Percentiles rank a stretch among this genome's conserved stretches.
phyloP scores from a whole-genome alignment of 2,797 vertebrate species.

The Manis javanica region DNA sequence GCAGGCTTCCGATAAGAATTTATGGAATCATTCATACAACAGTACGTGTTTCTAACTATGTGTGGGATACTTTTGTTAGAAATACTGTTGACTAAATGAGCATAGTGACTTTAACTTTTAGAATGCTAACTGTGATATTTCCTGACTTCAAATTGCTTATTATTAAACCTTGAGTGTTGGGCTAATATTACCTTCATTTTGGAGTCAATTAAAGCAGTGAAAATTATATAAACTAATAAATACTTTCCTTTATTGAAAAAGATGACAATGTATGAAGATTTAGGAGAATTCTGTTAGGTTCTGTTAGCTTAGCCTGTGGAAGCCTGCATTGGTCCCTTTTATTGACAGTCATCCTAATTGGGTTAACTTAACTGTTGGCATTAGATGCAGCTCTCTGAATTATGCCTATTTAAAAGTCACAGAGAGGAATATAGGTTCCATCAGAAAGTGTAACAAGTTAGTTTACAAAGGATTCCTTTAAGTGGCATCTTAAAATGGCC shows the following conservation, averaged over 20 bases:
- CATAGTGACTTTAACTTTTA: not conserved
- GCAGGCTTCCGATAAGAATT: not conserved
- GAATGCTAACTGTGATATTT: not conserved
- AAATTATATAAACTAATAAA: not conserved
- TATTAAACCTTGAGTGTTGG: not conserved
- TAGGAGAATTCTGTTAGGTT: not conserved
- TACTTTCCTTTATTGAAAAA: not conserved
- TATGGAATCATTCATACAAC: not conserved
- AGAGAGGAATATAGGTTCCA: not conserved
- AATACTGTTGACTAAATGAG: not conserved
- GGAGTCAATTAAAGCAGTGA: not conserved
- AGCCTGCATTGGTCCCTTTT: not conserved
- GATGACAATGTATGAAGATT: not conserved
- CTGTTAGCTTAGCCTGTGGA: not conserved
- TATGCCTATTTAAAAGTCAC: not conserved
- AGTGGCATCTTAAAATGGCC: not conserved
- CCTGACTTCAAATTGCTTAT: not conserved
- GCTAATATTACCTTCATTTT: not conserved
- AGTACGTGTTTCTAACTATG: not conserved
- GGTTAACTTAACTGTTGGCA: not conserved
- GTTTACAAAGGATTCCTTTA: not conserved
- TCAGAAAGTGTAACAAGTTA: not conserved
- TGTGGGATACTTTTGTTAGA: not conserved
- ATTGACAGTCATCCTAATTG: not conserved
- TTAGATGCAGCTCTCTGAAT: not conserved